A percentile compares a stretch with the other conserved stretches of the same genome.
Evolutionary conservation across 2,888 invertebrate species (phyloP).

Genomic region (Eupithecia dodoneata): DNA sequence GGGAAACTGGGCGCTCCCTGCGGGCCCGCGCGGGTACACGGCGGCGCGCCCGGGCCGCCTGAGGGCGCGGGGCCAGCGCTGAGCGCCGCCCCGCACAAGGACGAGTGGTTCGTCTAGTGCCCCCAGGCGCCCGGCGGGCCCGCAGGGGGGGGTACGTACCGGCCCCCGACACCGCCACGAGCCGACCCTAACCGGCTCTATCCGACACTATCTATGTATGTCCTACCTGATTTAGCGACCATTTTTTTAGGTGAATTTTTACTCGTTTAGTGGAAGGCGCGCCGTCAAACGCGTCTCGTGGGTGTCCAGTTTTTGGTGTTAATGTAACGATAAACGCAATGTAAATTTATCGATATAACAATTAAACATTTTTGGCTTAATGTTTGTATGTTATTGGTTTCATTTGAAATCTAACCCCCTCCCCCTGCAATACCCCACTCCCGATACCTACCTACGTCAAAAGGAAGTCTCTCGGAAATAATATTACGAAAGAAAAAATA

Average conservation of each 20-base stretch:
- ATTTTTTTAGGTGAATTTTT: conserved; percentile 81
- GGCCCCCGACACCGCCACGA: conserved; percentile 58
- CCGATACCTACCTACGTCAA: neutral
- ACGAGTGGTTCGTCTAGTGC: conserved; percentile 94
- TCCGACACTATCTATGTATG: conserved; percentile 62
- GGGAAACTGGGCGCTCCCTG: conserved; percentile 99
- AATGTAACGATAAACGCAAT: conserved; percentile 71
- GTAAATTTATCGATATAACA: conserved; percentile 82
- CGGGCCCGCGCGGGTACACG: conserved; percentile 89
- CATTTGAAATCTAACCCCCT: conserved; percentile 53
- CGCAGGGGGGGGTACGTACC: conserved; percentile 74
- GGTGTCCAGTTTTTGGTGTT: conserved; percentile 79
- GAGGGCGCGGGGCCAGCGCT: conserved; percentile 96
- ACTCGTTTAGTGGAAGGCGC: conserved; percentile 79
- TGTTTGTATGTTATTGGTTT: conserved; percentile 79
- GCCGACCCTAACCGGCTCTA: conserved; percentile 38
- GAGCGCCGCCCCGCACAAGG: conserved; percentile 92
- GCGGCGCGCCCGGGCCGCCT: conserved; percentile 95
- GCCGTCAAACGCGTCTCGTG: conserved; percentile 72
- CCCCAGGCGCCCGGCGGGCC: conserved; percentile 72
- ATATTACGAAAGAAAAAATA: neutral
- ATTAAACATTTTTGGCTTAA: conserved; percentile 84
- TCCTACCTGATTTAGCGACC: conserved; percentile 74
- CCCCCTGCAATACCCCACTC: neutral
- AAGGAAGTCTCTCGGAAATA: neutral